These are phyloP conservation scores for Barbus barbus DNA, from an alignment of 2,113 vertebrate species.

Conservation along the genomic window DNA sequence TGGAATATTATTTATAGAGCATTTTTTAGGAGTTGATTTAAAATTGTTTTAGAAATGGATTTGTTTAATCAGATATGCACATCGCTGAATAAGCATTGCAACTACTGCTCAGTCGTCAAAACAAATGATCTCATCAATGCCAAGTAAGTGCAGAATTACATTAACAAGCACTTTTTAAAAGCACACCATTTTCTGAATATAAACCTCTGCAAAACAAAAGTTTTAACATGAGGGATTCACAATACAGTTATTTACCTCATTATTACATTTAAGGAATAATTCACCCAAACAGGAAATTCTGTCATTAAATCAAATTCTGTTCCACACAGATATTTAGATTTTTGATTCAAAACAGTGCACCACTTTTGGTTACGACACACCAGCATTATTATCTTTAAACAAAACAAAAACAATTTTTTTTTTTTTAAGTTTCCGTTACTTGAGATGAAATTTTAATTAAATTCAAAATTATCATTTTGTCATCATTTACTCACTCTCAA, in stretches of 20 bases:
- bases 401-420: too few species aligned
- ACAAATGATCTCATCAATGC: neutral
- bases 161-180: neutral
- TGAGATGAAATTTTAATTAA: too few species aligned
- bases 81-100: neutral
- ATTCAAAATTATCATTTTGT: too few species aligned
- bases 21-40: neutral
- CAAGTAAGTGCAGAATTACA: neutral
- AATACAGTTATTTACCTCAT: neutral
- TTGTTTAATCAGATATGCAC: neutral
- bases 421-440: too few species aligned
- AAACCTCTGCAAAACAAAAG: neutral
- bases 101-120: neutral
- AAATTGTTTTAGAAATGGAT: neutral
- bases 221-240: neutral
- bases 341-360: too few species aligned
- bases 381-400: too few species aligned
- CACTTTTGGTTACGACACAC: too few species aligned
- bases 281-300: neutral
- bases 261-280: neutral
- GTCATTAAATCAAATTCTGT: too few species aligned
- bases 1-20: neutral
- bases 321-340: too few species aligned
- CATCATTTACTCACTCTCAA: too few species aligned
- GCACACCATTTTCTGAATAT: neutral